Base-by-base conservation (phyloP, 2,113 vertebrate genomes). In the Propithecus coquereli region DNA sequence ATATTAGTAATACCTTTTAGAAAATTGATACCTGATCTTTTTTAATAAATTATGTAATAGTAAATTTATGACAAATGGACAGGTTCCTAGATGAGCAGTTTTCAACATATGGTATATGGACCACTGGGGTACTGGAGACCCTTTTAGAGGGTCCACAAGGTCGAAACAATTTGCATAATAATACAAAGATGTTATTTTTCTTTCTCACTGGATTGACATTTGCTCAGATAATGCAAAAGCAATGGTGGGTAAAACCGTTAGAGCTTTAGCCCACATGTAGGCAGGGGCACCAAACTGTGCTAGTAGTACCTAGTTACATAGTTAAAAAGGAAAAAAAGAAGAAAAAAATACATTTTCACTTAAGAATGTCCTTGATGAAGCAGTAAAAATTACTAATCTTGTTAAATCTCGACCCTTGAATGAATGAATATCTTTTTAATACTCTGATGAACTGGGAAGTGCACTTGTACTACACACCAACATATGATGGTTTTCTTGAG, bases 41-140 rank as follows among this genome's bases (percentile, higher is more conserved):
- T 92, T 94, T 32, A 84, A 74, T 86, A 94, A 89, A 91, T 71
- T 92, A n/a, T 84, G 25, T 59, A 57, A 57, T 57, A 84, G 40
- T 95, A 70, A 79, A 65, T 81, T 65, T 59, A 37, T 96, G 70
- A 23, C 34, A 70, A 71, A 66, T 68, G 14, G 14, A 70, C 47
- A 79, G 32, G 8, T 94, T 18, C 87, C 9, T 85, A 89, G 20
- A 37, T 96, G 10, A 92, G 63, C 32, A 54, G 16, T 94, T 95
- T 63, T 90, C 63, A 90, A 20, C 23, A 10, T 82, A 30, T 74
- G 70, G 2, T 86, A 32, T 6, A 1, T 34, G 57, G n/a, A 54
- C 54, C 9, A 20, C 37, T 43, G 32, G 57, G 30, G 16, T 82
- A 13, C 27, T 81, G 1, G 57, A 86, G 34, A 83, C 66, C 5